Base-by-base conservation (phyloP, 2,113 vertebrate genomes). In the Cyprinodon tularosa region DNA sequence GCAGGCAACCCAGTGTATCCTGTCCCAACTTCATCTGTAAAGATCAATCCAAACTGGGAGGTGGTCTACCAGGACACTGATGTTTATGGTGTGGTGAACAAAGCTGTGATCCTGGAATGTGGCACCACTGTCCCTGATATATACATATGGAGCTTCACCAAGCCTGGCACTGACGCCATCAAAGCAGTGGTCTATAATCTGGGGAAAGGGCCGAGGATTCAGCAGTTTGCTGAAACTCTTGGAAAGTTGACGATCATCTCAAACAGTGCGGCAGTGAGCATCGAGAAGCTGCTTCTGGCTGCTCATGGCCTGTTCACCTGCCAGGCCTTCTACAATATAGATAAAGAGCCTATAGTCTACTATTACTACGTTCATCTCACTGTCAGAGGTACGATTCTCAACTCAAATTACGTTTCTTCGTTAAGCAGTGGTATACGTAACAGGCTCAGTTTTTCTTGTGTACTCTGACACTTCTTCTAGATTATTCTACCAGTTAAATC, bases 301-400 rank as follows among this genome's bases (percentile, higher is more conserved):
- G 96, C 97, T 20, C 91, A 92, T 0, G 97, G 97, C 8, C 91
- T 94, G 10, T 98, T 95, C 93, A 95, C 96, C 69, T 98, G 97
- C 92, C 96, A 98, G 92, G 95, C 94, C 29, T 89, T 97, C 71
- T 96, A 95, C 4, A 88, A 90, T 0, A 89, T 94, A 4, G 50
- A 53, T 0, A 72, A 81, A 0, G 93, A 92, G 45, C 93, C 95
- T 29, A 94, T 78, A 0, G 66, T 95, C 0, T 77, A 89, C 81
- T 96, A 95, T n/a, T 93, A 94, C 38, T 94, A 95, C 11, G 62
- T 96, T 22, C 86, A 91, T 3, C 94, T 97, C 68, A 84, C 81
- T 0, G 95, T 97, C 60, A 90, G 96, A 83, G 96, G 96, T 98
- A 83, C 96, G 92, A 87, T 53, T 36, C 14, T 13, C 37, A 10